Conservation (phyloP, 2,888 invertebrate genomes). For the Tetanocera ferruginea region DNA sequence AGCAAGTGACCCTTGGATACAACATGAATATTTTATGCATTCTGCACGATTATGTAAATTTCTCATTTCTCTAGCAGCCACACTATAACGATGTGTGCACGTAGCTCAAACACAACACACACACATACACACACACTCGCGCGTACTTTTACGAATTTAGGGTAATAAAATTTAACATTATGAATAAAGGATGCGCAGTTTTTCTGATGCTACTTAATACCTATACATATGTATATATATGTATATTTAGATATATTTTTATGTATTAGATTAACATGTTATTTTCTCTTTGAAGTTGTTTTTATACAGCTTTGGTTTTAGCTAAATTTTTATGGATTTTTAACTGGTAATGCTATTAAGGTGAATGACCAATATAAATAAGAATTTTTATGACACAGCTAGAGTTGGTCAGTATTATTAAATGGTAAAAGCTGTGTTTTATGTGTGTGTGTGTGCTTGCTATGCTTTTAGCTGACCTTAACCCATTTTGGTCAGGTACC, state of each 20-base stretch:
- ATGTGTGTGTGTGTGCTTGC: too few species aligned
- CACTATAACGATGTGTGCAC: not conserved
- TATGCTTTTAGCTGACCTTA: too few species aligned
- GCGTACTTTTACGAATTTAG: not conserved
- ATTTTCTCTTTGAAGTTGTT: not conserved
- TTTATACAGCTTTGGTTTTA: not conserved
- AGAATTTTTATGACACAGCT: not conserved
- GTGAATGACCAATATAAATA: constrained; percentile 22
- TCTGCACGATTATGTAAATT: constrained; percentile 46
- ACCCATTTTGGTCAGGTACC: too few species aligned
- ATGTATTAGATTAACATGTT: not conserved
- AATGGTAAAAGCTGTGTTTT: not conserved
- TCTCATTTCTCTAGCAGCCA: constrained; percentile 9
- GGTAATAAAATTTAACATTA: constrained; percentile 27
- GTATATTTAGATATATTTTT: not conserved
- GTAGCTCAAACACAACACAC: not conserved
- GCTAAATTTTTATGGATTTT: constrained; percentile 4
- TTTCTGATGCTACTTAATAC: not conserved
- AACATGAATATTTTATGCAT: constrained; percentile 44
- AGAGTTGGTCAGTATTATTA: not conserved
- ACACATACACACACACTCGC: not conserved
- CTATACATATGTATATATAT: not conserved
- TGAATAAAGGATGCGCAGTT: not conserved
- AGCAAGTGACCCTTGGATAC: constrained; percentile 29
- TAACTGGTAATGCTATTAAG: constrained; percentile 1